Conservation (phyloP, 2,113 vertebrate genomes). For the Blennius ocellaris region DNA sequence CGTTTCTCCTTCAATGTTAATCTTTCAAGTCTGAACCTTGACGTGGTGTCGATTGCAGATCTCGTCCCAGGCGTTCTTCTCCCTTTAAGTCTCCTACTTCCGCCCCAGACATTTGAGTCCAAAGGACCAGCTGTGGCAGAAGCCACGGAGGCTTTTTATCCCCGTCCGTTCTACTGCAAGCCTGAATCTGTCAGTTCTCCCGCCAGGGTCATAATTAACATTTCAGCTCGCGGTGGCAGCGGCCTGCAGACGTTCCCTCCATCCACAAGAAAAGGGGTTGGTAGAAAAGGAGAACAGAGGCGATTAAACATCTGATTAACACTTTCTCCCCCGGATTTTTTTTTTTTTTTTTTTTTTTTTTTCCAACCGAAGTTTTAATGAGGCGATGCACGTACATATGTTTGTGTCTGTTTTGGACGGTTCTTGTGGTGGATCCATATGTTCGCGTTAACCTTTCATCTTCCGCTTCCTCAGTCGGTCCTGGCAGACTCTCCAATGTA, state of each 20-base stretch:
- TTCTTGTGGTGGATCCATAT: slow-evolving; percentile 55
- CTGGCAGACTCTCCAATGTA: slow-evolving; percentile 10
- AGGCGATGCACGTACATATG: slow-evolving; percentile 27
- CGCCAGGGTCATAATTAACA: slow-evolving; percentile 88
- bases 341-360: no score
- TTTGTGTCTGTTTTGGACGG: slow-evolving; percentile 20
- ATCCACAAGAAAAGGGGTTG: slow-evolving; percentile 33
- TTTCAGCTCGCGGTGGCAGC: slow-evolving; percentile 84
- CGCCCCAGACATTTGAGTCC: not conserved
- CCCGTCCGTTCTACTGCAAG: slow-evolving; percentile 85
- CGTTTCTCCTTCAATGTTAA: no score
- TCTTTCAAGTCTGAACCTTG: no score
- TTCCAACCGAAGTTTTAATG: slow-evolving; percentile 63
- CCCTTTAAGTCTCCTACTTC: not conserved
- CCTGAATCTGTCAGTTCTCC: slow-evolving; percentile 84
- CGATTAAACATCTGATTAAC: slow-evolving; percentile 76
- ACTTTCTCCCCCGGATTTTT: slow-evolving; percentile 61
- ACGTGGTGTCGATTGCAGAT: no score
- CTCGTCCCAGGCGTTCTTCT: no score
- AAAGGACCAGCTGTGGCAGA: slow-evolving; percentile 10
- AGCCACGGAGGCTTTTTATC: slow-evolving; percentile 88
- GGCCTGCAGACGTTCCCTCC: slow-evolving; percentile 38
- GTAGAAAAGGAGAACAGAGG: slow-evolving; percentile 23
- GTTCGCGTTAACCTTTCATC: slow-evolving; percentile 66
- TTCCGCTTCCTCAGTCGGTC: slow-evolving; percentile 26